Conservation (phyloP, 2,113 vertebrate species). For the Malurus alboscapulatus region DNA sequence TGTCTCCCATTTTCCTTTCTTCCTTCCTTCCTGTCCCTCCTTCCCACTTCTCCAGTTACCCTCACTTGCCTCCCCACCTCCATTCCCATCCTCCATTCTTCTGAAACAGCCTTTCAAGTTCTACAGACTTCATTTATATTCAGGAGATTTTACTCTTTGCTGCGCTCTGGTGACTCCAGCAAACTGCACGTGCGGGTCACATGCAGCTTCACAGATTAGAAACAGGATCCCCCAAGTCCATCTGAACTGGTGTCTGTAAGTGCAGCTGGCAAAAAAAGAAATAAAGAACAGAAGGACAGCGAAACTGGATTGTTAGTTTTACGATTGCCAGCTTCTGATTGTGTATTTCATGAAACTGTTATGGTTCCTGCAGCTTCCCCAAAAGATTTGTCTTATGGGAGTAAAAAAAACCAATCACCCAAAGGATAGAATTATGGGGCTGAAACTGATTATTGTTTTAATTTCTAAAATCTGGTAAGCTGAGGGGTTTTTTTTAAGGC, state of each 20-base stretch:
- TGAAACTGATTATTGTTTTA: not conserved
- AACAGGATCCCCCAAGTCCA: not conserved
- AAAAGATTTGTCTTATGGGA: not conserved
- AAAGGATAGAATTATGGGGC: not conserved
- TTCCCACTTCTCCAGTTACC: not conserved
- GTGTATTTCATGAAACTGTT: not conserved
- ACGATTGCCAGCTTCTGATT: not conserved
- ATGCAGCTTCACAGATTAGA: not conserved
- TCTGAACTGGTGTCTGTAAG: not conserved
- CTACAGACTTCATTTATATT: not conserved
- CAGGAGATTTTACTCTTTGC: not conserved
- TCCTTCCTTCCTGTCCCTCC: not conserved
- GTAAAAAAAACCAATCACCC: not conserved
- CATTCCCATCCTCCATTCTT: not conserved
- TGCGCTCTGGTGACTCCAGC: not conserved
- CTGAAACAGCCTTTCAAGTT: not conserved
- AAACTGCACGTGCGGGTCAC: not conserved
- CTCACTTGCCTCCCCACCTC: not conserved
- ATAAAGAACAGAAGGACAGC: not conserved
- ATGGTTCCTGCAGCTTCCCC: not conserved
- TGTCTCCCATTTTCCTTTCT: accelerated
- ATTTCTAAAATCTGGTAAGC: slow-evolving; percentile 5
- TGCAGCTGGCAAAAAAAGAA: not conserved
- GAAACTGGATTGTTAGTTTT: not conserved
- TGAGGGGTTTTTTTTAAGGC: not conserved